Evolutionary conservation across 1,140 invertebrate genomes (phyloP).

Genomic region (Apis cerana): DNA sequence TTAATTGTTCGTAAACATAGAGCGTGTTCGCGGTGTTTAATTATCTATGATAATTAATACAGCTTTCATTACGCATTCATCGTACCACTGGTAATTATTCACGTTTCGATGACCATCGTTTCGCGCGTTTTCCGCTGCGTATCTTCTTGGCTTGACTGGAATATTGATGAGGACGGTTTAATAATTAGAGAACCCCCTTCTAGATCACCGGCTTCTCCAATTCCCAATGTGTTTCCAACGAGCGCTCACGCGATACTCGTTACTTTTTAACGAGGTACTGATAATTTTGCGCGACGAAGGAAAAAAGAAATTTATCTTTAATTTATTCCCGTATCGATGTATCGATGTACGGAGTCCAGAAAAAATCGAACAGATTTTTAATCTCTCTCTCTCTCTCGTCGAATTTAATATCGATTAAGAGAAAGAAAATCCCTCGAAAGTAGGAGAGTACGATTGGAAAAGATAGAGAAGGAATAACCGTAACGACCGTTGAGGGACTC

Average conservation of each 20-base stretch:
- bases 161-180: constrained; percentile 43
- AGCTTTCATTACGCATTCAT: constrained; percentile 72
- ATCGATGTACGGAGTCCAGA: no score
- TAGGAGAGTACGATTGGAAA: constrained; percentile 16
- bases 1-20: constrained; percentile 55
- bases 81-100: constrained; percentile 72
- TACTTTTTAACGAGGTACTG: not conserved
- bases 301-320: no score
- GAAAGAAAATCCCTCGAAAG: no score
- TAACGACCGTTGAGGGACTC: constrained; percentile 38
- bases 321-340: no score
- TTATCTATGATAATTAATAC: constrained; percentile 77
- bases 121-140: constrained; percentile 68
- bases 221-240: not conserved
- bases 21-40: constrained; percentile 55
- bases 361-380: not conserved
- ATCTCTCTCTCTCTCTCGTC: not conserved
- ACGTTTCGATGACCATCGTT: constrained; percentile 71
- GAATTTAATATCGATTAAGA: no score
- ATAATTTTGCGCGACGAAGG: not conserved
- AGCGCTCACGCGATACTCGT: not conserved
- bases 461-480: constrained; percentile 39
- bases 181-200: constrained; percentile 47
- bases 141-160: constrained; percentile 7
- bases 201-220: not conserved